Conservation (phyloP, 2,888 invertebrate species). For the Galeruca laticollis region DNA sequence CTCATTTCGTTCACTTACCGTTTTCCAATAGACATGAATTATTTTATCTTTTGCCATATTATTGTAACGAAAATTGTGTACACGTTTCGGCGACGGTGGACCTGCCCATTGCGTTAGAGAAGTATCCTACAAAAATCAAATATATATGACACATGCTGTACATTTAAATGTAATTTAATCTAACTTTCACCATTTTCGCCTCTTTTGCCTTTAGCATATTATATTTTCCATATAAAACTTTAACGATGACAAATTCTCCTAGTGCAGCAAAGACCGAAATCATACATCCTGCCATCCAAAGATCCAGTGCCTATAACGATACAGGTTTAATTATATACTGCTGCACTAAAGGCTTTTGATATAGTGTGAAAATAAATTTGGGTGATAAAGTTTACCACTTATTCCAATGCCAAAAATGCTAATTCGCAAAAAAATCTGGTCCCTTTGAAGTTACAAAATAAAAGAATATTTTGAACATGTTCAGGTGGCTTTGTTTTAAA, state of each 20-base stretch:
- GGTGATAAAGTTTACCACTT: too few relatives aligned
- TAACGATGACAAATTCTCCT: conserved; percentile 86
- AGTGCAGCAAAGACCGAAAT: conserved; percentile 87
- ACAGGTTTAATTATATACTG: too few relatives aligned
- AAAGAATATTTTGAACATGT: too few relatives aligned
- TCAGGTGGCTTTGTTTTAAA: too few relatives aligned
- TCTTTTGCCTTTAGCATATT: conserved; percentile 74
- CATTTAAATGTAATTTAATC: background rate
- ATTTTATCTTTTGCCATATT: conserved; percentile 41
- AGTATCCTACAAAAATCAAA: conserved; percentile 52
- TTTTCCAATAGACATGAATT: conserved; percentile 58
- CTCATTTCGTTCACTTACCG: conserved; percentile 50
- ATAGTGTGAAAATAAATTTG: too few relatives aligned
- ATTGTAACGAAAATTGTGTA: conserved; percentile 42
- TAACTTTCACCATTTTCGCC: conserved; percentile 51
- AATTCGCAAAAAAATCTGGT: too few relatives aligned
- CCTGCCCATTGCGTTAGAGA: conserved; percentile 58
- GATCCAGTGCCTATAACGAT: conserved; percentile 75
- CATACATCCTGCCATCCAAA: conserved; percentile 93
- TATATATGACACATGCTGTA: background rate
- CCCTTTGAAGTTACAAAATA: too few relatives aligned
- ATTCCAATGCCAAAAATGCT: too few relatives aligned
- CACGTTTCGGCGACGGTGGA: conserved; percentile 41
- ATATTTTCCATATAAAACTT: conserved; percentile 82
- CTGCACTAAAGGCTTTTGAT: too few relatives aligned